Evolutionary conservation across 2,113 vertebrate species (phyloP).

Genomic region (Podocnemis expansa): DNA sequence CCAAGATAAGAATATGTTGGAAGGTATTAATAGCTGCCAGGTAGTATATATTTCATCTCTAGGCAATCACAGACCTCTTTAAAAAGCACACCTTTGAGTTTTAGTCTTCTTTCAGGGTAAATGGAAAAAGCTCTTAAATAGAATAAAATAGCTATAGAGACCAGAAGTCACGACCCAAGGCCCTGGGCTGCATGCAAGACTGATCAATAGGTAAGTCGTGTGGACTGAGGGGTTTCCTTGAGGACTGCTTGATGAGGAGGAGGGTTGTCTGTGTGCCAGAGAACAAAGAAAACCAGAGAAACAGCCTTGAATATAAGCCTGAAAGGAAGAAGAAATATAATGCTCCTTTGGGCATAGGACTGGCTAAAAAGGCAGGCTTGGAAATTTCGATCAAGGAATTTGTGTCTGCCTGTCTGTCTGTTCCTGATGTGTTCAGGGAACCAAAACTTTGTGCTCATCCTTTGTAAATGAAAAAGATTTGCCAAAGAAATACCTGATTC

Average conservation of each 20-base stretch:
- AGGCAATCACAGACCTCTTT: neutral
- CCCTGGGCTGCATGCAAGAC: too few species aligned
- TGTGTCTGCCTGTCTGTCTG: neutral
- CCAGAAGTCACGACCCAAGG: neutral
- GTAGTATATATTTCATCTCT: neutral
- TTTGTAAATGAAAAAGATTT: neutral
- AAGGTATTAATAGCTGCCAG: accelerated
- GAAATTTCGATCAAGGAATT: neutral
- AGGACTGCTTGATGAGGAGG: neutral
- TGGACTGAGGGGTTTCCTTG: too few species aligned
- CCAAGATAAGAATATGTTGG: neutral
- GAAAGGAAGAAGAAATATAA: too few species aligned
- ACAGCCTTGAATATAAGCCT: too few species aligned
- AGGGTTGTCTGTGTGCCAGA: accelerated
- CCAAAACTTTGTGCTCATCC: accelerated
- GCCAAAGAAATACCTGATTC: neutral
- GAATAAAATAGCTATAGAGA: neutral
- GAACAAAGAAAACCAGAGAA: too few species aligned
- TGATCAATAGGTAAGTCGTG: too few species aligned
- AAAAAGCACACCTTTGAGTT: accelerated
- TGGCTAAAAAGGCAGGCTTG: neutral
- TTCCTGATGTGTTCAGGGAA: neutral
- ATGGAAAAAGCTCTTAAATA: neutral
- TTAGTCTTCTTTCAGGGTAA: neutral
- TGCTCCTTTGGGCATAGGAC: too few species aligned